Base-by-base conservation (phyloP, 2,113 vertebrate genomes). In the Agelaius phoeniceus region DNA sequence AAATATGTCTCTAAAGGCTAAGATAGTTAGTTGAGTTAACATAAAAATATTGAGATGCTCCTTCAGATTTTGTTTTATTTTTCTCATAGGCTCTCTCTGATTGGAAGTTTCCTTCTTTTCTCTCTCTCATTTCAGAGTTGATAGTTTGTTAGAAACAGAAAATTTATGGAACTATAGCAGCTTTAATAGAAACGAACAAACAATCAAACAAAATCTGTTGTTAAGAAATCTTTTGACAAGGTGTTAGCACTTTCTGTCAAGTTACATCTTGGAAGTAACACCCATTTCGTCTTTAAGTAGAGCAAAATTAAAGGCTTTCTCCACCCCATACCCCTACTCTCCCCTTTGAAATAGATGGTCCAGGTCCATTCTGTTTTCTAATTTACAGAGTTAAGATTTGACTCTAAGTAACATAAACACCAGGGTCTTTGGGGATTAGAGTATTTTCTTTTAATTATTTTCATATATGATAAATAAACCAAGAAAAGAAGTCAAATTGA, bases 381-480 rank as follows among this genome's bases (percentile, higher is more conserved):
- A 78, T 87, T 75, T 87, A 71, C 9, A 44, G 35, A 81, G 81
- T 78, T 74, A 91, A 72, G 57, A 57, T 68, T 93, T 85, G 35
- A 72, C 39, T 77, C 23, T 72, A 84, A 81, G 57, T 81, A 93
- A 84, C 27, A 67, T 5, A 93, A 82, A 89, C 90, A 75, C 6
- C 28, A 19, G 19, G 10, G 30, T 59, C 81, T 93, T 75, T 35
- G 6, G 74, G 78, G 87, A 93, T 82, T 91, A 82, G 9, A 79
- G 63, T 76, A 41, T 76, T 96, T 94, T 91, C 62, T 93, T 94
- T 94, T 73, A 86, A 96, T 94, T 93, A 93, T 94, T 96, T 84
- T 84, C 30, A 71, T 93, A 87, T 84, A 49, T 79, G 82, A 87
- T 94, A 94, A 87, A 91, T 82, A 93, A 91, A 26, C 18, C 33